Base-by-base conservation (phyloP, 2,888 invertebrate genomes). In the Elmis aenea region DNA sequence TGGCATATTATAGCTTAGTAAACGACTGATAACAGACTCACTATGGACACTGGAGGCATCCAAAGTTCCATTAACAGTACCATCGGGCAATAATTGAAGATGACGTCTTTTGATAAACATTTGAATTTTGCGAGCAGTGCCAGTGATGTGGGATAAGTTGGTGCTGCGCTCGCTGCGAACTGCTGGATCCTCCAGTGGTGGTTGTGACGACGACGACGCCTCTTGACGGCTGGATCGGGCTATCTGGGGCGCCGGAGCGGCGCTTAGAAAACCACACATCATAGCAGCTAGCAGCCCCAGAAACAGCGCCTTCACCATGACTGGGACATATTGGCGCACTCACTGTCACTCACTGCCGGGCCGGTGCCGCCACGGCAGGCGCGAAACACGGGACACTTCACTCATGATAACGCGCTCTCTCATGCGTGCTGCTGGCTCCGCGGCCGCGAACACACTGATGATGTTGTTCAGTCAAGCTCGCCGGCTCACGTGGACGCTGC, bases 51-150 rank as follows among this genome's bases (percentile, higher is more conserved):
- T 85, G 66, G 75, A 76, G 71, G 81, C 82, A 67, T 86, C 81
- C 63, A 75, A 77, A 64, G 86, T 86, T 56, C 88, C 87, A 73
- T 85, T 86, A 69, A 89, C 85, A 57, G 82, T 82, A 67, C 88
- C 88, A 72, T 87, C 86, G 54, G 85, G 84, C 70, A 85, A 71
- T 58, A 89, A 74, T 72, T 88, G 88, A 52, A 89, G 76, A 67
- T 84, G 83, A 56, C 82, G 78, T 73, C 87, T 83, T 73, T 83
- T 86, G 70, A 89, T 81, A 74, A 81, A 85, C 77, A 89, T 77
- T 72, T 84, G 84, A 61, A 88, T 85, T 64, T 84, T 85, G 58
- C 86, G 76, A 50, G 81, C 78, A 42, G 83, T 79, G 66, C 86
- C 85, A 56, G 83, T 82, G 65, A 85, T 80, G 71, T 85, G 84